Conservation (phyloP, 2,113 vertebrate genomes). For the Lathamus discolor region DNA sequence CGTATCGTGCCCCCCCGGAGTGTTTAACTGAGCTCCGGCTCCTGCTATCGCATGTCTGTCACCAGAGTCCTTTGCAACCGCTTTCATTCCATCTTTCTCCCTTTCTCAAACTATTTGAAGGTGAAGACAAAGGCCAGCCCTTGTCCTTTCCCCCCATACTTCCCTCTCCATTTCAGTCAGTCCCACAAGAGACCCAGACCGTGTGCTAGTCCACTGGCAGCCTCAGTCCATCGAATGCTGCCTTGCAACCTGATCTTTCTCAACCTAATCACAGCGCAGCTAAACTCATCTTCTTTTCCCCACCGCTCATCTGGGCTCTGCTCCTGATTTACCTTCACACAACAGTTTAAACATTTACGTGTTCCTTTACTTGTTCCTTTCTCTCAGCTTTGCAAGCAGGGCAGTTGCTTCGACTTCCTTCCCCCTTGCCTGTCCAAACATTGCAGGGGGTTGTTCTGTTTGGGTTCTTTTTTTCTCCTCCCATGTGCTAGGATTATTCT, state of each 20-base stretch:
- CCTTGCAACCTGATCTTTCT: neutral
- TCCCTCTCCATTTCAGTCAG: neutral
- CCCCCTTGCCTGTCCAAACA: neutral
- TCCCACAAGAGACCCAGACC: neutral
- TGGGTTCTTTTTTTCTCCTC: accelerated
- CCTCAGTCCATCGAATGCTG: neutral
- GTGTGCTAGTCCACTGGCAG: accelerated
- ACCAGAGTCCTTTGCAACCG: neutral
- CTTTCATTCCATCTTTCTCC: neutral
- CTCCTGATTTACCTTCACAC: neutral
- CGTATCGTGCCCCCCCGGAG: neutral
- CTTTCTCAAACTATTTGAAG: neutral
- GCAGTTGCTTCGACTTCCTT: neutral
- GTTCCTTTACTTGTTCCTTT: neutral
- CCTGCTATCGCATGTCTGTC: neutral
- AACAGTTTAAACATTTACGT: neutral
- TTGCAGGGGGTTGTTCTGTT: neutral
- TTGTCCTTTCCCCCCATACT: accelerated
- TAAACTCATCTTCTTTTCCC: neutral
- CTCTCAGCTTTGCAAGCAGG: neutral
- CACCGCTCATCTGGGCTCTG: neutral
- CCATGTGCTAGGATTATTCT: neutral
- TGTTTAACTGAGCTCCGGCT: neutral
- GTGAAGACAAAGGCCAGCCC: neutral
- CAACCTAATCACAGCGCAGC: neutral